Conservation (phyloP, 2,888 invertebrate genomes). For the Drosophila subsilvestris region DNA sequence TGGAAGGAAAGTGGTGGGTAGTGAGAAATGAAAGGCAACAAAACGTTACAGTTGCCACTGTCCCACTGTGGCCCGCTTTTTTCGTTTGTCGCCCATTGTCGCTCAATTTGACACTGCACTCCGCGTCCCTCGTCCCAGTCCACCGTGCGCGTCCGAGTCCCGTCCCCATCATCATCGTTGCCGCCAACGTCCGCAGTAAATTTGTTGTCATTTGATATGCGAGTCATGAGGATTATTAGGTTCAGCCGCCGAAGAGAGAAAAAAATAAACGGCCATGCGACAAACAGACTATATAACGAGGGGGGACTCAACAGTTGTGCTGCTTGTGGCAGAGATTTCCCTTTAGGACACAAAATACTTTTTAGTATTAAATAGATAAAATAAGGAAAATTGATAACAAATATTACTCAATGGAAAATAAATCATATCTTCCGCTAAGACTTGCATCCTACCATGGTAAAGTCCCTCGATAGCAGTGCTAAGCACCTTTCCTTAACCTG, state of each 20-base stretch:
- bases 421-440: too few relatives aligned
- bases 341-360: too few relatives aligned
- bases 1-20: too few relatives aligned
- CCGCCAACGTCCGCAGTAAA: conserved; percentile 72
- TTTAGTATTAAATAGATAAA: too few relatives aligned
- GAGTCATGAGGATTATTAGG: conserved; percentile 81
- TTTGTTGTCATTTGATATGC: conserved; percentile 80
- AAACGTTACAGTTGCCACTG: conserved; percentile 80
- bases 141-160: neutral
- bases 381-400: too few relatives aligned
- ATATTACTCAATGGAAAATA: too few relatives aligned
- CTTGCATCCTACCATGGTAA: too few relatives aligned
- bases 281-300: conserved; percentile 53
- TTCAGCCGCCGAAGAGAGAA: conserved; percentile 62
- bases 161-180: conserved; percentile 5
- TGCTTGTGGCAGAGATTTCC: neutral
- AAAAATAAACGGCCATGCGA: conserved; percentile 53
- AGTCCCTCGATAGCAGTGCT: too few relatives aligned
- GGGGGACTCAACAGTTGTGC: conserved; percentile 14
- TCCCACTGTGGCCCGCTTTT: conserved; percentile 75
- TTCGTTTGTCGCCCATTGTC: conserved; percentile 74
- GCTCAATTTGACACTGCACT: conserved; percentile 79
- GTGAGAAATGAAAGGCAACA: conserved; percentile 64
- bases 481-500: too few relatives aligned
- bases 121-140: neutral